Conservation (phyloP, 1,140 invertebrate genomes). For the Lithobius niger region DNA sequence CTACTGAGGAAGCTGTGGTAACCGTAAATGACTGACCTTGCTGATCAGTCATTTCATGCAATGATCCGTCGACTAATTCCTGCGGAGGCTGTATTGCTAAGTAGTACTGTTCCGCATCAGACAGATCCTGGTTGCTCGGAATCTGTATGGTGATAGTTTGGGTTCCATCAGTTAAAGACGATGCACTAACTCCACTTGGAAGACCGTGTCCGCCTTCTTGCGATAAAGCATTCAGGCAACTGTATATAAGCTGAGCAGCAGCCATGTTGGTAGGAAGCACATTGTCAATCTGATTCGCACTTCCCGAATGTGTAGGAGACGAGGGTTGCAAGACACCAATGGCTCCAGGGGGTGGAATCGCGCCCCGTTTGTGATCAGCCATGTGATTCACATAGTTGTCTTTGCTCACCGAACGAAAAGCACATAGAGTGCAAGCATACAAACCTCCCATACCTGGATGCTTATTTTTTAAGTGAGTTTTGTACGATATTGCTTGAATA, state of each 20-base stretch:
- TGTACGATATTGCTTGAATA: slow-evolving; percentile 50
- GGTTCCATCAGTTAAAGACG: slow-evolving; percentile 33
- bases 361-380: slow-evolving; percentile 40
- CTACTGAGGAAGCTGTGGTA: no score
- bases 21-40: not conserved
- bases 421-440: slow-evolving; percentile 42
- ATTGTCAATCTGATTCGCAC: slow-evolving; percentile 23
- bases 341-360: slow-evolving; percentile 25
- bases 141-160: slow-evolving; percentile 38
- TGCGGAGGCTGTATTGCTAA: slow-evolving; percentile 15
- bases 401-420: slow-evolving; percentile 45
- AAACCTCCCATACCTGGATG: slow-evolving; percentile 44
- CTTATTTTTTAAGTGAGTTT: slow-evolving; percentile 47
- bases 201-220: slow-evolving; percentile 31
- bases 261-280: slow-evolving; percentile 37
- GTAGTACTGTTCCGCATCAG: slow-evolving; percentile 16
- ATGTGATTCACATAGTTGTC: slow-evolving; percentile 40
- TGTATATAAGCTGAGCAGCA: slow-evolving; percentile 41
- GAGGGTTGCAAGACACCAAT: not conserved
- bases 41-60: not conserved
- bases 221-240: slow-evolving; percentile 36
- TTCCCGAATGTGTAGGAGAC: slow-evolving; percentile 11
- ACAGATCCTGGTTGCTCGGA: slow-evolving; percentile 20
- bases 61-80: not conserved
- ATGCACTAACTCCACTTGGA: slow-evolving; percentile 34